A percentile compares a stretch with the other conserved stretches of the same genome.
Conservation (phyloP, 2,888 invertebrate species). For the Sthenelais limicola region DNA sequence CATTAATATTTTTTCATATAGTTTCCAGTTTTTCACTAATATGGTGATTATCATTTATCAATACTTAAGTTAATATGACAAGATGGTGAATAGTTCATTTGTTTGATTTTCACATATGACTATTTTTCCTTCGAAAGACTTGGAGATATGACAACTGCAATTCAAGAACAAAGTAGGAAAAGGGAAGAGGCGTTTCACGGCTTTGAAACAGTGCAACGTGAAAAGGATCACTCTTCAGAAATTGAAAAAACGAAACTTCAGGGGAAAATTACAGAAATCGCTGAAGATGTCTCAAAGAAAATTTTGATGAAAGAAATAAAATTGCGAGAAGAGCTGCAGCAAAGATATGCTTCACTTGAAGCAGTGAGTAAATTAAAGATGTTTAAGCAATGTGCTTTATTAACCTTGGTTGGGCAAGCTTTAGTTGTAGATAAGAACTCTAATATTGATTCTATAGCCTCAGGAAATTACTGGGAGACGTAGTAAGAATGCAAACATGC, state of each 20-base stretch:
- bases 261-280: conserved; percentile 63
- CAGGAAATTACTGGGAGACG: too few species aligned
- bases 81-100: too few species aligned
- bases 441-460: neutral
- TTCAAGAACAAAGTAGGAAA: conserved; percentile 65
- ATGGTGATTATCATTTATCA: too few species aligned
- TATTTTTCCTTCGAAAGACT: conserved; percentile 50
- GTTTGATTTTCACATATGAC: too few species aligned
- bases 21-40: too few species aligned
- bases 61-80: too few species aligned
- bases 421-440: neutral
- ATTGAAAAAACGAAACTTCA: conserved; percentile 64
- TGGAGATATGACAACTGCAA: conserved; percentile 52
- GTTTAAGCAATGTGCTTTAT: too few species aligned
- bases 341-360: conserved; percentile 65
- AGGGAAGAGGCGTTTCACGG: conserved; percentile 68
- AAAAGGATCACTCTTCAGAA: conserved; percentile 66
- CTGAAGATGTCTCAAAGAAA: conserved; percentile 69
- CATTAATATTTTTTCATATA: too few species aligned
- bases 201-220: conserved; percentile 66
- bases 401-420: neutral
- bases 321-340: conserved; percentile 67
- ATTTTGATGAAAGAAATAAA: conserved; percentile 68
- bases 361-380: conserved; percentile 60
- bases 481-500: too few species aligned